These are phyloP conservation scores for Bungarus multicinctus DNA, from an alignment of 2,113 vertebrate genomes.

Conservation along the genomic window DNA sequence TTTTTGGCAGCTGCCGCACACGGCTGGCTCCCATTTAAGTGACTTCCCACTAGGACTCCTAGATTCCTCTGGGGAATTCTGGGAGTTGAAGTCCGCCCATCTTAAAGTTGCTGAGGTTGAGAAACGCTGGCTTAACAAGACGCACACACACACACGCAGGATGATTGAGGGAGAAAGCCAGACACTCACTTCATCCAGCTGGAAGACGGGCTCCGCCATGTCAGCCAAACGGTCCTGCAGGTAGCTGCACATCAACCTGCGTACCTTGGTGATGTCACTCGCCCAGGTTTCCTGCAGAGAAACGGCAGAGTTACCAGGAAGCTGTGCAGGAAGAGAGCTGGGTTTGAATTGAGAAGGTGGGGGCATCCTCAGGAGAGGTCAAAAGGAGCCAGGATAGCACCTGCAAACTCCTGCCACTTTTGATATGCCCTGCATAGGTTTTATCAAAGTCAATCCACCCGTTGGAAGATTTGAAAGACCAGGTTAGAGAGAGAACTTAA, in stretches of 20 bases:
- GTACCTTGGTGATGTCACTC: constrained; percentile 72
- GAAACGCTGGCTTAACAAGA: background rate
- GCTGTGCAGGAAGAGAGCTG: too few species aligned
- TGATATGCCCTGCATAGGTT: background rate
- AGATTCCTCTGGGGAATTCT: background rate
- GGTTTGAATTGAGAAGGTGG: background rate
- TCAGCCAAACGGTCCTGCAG: constrained; percentile 66
- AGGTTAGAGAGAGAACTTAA: background rate
- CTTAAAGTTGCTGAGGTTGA: background rate
- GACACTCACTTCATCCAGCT: constrained; percentile 78
- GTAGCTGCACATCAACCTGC: constrained; percentile 78
- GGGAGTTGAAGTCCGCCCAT: background rate
- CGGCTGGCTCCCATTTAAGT: too few species aligned
- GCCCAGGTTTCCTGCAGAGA: constrained; percentile 78
- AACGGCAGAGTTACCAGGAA: accelerated
- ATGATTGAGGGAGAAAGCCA: too few species aligned
- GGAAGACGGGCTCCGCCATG: constrained; percentile 73
- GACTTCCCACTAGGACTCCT: too few species aligned
- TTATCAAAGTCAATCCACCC: background rate
- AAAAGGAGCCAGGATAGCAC: background rate
- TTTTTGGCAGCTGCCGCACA: too few species aligned
- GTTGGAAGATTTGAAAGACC: background rate
- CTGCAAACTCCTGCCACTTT: background rate
- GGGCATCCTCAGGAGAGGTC: background rate
- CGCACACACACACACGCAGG: accelerated